Conservation (phyloP, 2,888 invertebrate species). For the Apotomis turbidana region DNA sequence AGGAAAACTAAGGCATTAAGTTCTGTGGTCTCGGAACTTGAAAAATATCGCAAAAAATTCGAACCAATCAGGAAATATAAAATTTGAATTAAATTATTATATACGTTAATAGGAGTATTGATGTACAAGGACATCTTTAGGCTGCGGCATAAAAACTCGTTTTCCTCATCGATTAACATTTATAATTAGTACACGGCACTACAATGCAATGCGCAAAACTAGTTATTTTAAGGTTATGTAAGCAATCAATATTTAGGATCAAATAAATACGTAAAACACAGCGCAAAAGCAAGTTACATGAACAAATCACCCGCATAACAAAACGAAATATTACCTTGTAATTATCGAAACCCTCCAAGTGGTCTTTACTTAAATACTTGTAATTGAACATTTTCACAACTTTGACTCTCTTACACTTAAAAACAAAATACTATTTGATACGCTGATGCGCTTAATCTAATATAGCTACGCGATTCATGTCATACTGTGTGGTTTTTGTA, state of each 20-base stretch:
- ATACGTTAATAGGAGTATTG: neutral
- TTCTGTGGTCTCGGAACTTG: no score
- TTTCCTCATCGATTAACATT: conserved; percentile 15
- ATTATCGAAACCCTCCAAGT: conserved; percentile 96
- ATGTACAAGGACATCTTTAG: neutral
- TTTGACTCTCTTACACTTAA: conserved; percentile 45
- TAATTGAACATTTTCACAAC: conserved; percentile 82
- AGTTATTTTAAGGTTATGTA: conserved; percentile 56
- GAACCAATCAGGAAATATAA: neutral
- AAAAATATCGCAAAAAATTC: no score
- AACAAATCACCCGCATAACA: neutral
- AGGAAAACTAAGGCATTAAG: no score
- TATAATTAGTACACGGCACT: conserved; percentile 12
- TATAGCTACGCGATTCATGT: conserved; percentile 9
- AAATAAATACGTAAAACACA: conserved; percentile 1
- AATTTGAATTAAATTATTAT: neutral
- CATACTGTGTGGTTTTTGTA: conserved; percentile 18
- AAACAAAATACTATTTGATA: conserved; percentile 33
- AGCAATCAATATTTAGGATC: conserved; percentile 35
- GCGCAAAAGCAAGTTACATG: neutral
- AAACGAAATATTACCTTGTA: conserved; percentile 88
- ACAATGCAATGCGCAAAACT: neutral
- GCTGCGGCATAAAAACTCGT: conserved; percentile 20
- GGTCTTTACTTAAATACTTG: conserved; percentile 92
- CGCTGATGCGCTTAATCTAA: conserved; percentile 20